phyloP scores from a whole-genome alignment of 1,140 invertebrate species.

The Pseudomyrmex concolor region DNA sequence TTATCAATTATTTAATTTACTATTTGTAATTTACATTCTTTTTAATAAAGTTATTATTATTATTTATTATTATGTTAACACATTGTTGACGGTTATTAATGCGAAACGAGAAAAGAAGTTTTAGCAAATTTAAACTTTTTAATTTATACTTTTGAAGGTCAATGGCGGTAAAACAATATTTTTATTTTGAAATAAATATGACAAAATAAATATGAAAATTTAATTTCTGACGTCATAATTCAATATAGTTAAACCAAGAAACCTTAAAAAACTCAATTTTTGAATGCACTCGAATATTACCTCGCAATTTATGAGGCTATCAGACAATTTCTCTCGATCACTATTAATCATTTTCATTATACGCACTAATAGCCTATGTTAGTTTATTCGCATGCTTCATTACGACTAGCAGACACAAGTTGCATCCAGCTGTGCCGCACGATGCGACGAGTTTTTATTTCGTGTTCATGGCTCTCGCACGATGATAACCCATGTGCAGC shows the following conservation, averaged over 20 bases:
- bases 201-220: neutral
- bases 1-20: too few relatives aligned
- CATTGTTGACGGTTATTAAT: too few relatives aligned
- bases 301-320: neutral
- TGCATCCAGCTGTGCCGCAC: neutral
- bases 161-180: neutral
- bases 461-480: neutral
- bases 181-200: neutral
- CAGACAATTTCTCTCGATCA: slow-evolving; percentile 29
- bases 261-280: neutral
- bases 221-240: neutral
- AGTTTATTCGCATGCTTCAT: slow-evolving; percentile 18
- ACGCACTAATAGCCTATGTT: slow-evolving; percentile 20
- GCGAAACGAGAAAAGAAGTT: too few relatives aligned
- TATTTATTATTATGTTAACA: too few relatives aligned
- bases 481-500: neutral
- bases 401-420: slow-evolving; percentile 22
- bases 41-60: too few relatives aligned
- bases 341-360: slow-evolving; percentile 57
- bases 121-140: neutral
- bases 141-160: neutral
- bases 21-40: too few relatives aligned
- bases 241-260: too few relatives aligned
- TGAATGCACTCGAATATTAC: neutral
- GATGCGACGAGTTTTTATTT: slow-evolving; percentile 47